Base-by-base conservation (phyloP, 2,113 vertebrate species). In the Eptesicus fuscus region DNA sequence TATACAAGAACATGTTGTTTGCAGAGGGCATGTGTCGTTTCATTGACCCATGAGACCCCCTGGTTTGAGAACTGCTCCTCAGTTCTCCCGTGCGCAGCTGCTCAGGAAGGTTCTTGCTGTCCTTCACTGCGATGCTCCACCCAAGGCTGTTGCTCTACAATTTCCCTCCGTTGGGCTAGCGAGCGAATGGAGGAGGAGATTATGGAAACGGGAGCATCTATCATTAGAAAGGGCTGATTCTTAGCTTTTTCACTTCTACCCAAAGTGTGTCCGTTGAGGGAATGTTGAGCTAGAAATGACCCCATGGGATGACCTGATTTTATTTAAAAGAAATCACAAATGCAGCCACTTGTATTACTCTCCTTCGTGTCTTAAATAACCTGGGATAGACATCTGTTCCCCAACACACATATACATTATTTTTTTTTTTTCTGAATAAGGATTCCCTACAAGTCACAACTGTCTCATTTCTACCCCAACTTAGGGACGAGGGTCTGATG, bases 1-100 rank as follows among this genome's bases (percentile, higher is more conserved):
- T 53, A 96, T 63, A 82, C 89, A 94, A 96, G 79, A 93, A 70
- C 11, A 76, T 78, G 77, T 69, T 93, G 88, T 97, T 96, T 95
- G 18, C 51, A 59, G 51, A 13, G 59, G 18, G 25, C 73, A 71
- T 30, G 44, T 80, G 65, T 59, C 88, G 80, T 93, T 92, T 93
- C 91, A 80, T 84, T 87, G 94, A 61, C 25, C 77, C 67, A 91
- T 20, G 71, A 89, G 53, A 82, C 37, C 47, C 69, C 70, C 20
- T 23, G 10, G 20, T 56, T 83, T 63, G 69, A 56, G 61, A 53
- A 63, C 8, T 35, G 51, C 30, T 56, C 30, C 17, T 86, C 44
- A 3, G 3, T 25, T 47, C n/a, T 74, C 49, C 51, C 32, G 3
- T 1, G 2, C 9, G 61, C 23, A 82, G 61, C 28, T 86, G 35